Evolutionary conservation across 2,113 vertebrate genomes (phyloP), one percentile per base, ranked within the genome.

Genomic region (Brachirus orientalis): DNA sequence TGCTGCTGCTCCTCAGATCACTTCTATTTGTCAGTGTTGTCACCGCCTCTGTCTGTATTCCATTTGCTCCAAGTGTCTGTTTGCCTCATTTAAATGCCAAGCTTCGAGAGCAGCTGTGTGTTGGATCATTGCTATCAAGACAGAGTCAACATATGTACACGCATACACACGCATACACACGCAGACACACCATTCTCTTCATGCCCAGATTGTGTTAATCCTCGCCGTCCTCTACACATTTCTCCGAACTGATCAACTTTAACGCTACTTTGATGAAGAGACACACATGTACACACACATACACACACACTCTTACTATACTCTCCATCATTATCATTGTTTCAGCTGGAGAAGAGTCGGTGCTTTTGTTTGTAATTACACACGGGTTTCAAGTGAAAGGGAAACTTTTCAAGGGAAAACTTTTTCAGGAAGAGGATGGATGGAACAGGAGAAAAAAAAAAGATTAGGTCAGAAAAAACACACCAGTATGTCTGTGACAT

Each of bases 301-400:
- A 35, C 20, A 55, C 64, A 63, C 59, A 18, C 62, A 71, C 82
- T 17, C 76, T 54, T 53, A 77, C 70, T 44, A 43, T 43, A 83
- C 79, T 85, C 89, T 90, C 86, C 85, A 88, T 90, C 90, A 90
- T 92, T 90, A 91, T 90, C 89, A 90, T 85, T 89, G 89, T 86
- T 91, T 90, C 88, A 88, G 86, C 90, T 92, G 90, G 89, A 90
- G 75, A 84, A 50, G 84, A 91, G 87, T 90, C 87, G 91, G 82
- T 43, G 45, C 91, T 92, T 93, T 94, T 93, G 92, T 93, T 93
- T 91, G 91, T 92, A 92, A 93, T 93, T 93, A 93, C 75, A 92
- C 75, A 84, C 75, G 71, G 86, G 87, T 90, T 91, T 89, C 81
- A 88, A 89, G 90, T 88, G 85, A 88, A 91, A 89, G 82, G 80